Evolutionary conservation across 2,797 vertebrate species (phyloP).

Genomic region (Leuciscus waleckii): DNA sequence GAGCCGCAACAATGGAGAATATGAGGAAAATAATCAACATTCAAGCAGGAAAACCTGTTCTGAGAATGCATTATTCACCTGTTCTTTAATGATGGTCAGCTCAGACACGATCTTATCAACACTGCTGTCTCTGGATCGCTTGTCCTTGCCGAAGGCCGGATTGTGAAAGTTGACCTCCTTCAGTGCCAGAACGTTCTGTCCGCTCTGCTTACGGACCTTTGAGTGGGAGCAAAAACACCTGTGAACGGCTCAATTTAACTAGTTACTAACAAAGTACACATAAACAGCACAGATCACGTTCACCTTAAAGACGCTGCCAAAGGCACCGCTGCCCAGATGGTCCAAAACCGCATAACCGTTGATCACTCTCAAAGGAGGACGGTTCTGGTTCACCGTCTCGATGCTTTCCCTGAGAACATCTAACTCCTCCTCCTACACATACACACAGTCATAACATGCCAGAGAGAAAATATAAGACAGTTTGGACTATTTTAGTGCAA

Average conservation of each 20-base stretch:
- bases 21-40: too few species aligned
- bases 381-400: slow-evolving; percentile 86
- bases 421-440: slow-evolving; percentile 81
- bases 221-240: background rate
- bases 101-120: slow-evolving; percentile 90
- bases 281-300: background rate
- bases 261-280: background rate
- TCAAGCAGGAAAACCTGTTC: too few species aligned
- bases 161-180: slow-evolving; percentile 93
- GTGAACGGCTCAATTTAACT: background rate
- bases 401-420: slow-evolving; percentile 84
- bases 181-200: slow-evolving; percentile 89
- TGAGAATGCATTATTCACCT: slow-evolving; percentile 68
- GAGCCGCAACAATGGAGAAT: too few species aligned
- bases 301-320: slow-evolving; percentile 92
- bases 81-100: slow-evolving; percentile 89
- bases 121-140: slow-evolving; percentile 87
- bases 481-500: background rate
- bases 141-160: slow-evolving; percentile 91
- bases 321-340: slow-evolving; percentile 89
- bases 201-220: slow-evolving; percentile 86
- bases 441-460: background rate
- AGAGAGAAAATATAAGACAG: background rate
- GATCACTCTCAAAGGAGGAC: slow-evolving; percentile 83
- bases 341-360: slow-evolving; percentile 87